Percentiles rank a stretch among this genome's conserved stretches.
Conservation (phyloP, 2,113 vertebrate species). For the Mellivora capensis region DNA sequence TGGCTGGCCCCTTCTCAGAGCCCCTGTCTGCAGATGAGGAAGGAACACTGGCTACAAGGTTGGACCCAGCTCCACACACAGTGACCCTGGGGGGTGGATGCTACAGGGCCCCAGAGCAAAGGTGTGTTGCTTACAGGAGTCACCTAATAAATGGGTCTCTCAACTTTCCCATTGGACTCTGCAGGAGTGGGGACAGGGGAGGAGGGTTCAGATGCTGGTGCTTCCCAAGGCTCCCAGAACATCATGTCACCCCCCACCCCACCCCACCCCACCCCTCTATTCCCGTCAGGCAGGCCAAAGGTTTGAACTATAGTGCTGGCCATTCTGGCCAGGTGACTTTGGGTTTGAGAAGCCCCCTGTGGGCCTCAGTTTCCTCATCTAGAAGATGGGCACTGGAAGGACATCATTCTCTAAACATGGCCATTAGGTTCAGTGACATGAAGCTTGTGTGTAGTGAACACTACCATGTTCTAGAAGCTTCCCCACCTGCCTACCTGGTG, state of each 20-base stretch:
- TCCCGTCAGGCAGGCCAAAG: not conserved
- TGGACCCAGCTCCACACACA: slow-evolving; percentile 47
- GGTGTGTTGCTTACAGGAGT: not conserved
- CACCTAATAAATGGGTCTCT: slow-evolving; percentile 39
- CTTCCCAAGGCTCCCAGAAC: not conserved
- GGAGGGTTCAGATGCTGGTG: not conserved
- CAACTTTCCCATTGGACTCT: not conserved
- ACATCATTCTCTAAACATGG: not conserved
- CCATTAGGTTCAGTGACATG: not conserved
- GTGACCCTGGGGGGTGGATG: not conserved
- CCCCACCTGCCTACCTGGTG: no score
- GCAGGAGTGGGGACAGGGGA: not conserved
- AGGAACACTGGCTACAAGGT: not conserved
- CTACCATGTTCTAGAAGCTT: not conserved
- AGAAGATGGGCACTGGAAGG: not conserved
- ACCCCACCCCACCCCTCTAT: no score
- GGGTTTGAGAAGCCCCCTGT: not conserved
- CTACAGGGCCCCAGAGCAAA: not conserved
- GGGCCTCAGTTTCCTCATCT: not conserved
- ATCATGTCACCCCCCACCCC: no score
- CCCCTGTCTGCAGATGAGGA: not conserved
- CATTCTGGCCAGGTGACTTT: not conserved
- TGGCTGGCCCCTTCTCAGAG: not conserved
- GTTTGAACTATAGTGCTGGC: not conserved
- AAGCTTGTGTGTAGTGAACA: not conserved